Conservation (phyloP, 2,797 vertebrate genomes). For the Luscinia luscinia region DNA sequence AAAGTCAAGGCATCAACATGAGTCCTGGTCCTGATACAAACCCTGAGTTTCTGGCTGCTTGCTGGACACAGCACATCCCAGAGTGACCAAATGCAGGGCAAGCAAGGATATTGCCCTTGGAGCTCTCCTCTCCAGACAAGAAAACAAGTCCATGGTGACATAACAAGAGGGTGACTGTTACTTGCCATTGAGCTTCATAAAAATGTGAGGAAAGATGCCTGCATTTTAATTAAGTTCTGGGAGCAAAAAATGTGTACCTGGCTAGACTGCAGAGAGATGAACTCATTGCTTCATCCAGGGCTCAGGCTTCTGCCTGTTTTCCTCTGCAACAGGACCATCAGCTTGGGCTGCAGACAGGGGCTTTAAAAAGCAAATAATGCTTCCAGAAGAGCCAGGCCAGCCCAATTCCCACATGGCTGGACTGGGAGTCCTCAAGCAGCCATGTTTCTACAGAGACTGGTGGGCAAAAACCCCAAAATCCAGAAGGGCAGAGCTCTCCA, state of each 20-base stretch:
- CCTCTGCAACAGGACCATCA: slow-evolving; percentile 21
- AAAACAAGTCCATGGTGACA: neutral
- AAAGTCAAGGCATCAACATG: too few relatives aligned
- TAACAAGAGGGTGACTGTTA: neutral
- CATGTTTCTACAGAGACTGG: neutral
- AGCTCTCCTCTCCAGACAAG: neutral
- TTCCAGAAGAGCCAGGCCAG: neutral
- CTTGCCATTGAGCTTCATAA: slow-evolving; percentile 21
- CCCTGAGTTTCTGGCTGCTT: neutral
- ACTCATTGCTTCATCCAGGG: neutral
- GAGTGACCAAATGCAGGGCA: neutral
- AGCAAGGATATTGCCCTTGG: neutral
- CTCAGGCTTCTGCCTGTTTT: slow-evolving; percentile 19
- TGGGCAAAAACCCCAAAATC: neutral
- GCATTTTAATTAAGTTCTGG: slow-evolving; percentile 8
- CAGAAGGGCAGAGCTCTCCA: neutral
- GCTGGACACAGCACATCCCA: neutral
- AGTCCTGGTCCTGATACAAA: neutral
- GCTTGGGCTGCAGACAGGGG: neutral
- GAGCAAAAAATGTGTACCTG: neutral
- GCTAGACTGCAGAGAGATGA: slow-evolving; percentile 12
- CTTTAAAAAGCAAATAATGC: neutral
- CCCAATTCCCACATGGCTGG: neutral
- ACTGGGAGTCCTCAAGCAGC: neutral
- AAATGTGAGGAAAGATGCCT: slow-evolving; percentile 21